These are phyloP conservation scores for Calliopum simillimum DNA, from an alignment of 2,888 invertebrate genomes.

Conservation along the genomic window DNA sequence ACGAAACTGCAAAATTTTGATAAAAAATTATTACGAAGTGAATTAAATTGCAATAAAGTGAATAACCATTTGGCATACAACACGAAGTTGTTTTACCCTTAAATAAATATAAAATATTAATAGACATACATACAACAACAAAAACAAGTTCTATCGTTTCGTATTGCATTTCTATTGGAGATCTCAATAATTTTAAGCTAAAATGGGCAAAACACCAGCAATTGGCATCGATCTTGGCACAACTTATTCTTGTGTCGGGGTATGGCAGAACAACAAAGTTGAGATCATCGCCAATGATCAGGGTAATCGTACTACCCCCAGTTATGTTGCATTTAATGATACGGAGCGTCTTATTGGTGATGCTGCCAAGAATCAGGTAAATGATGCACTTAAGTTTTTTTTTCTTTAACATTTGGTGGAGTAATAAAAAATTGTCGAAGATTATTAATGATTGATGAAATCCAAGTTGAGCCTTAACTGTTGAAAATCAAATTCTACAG, in stretches of 20 bases:
- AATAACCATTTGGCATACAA: background rate
- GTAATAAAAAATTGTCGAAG: background rate
- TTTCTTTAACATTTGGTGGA: too few species aligned
- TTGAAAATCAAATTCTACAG: background rate
- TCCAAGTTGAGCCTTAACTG: background rate
- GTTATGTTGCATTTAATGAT: slow-evolving; percentile 89
- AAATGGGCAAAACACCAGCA: slow-evolving; percentile 69
- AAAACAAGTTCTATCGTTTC: too few species aligned
- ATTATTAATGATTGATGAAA: background rate
- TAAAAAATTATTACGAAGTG: background rate
- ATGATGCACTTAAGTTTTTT: slow-evolving; percentile 11
- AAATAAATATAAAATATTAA: background rate
- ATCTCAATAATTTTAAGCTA: slow-evolving; percentile 14
- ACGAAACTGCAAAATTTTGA: background rate
- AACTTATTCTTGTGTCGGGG: slow-evolving; percentile 88
- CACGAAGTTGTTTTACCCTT: slow-evolving; percentile 17
- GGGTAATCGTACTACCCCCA: slow-evolving; percentile 88
- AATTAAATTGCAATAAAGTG: background rate
- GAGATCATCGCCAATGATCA: slow-evolving; percentile 91
- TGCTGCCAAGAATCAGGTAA: slow-evolving; percentile 86
- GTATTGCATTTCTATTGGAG: too few species aligned
- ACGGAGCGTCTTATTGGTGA: slow-evolving; percentile 87
- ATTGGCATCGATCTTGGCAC: slow-evolving; percentile 89
- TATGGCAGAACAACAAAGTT: slow-evolving; percentile 85
- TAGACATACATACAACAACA: too few species aligned